Conservation (phyloP, 2,113 vertebrate species). For the Australoheros scitulus region DNA sequence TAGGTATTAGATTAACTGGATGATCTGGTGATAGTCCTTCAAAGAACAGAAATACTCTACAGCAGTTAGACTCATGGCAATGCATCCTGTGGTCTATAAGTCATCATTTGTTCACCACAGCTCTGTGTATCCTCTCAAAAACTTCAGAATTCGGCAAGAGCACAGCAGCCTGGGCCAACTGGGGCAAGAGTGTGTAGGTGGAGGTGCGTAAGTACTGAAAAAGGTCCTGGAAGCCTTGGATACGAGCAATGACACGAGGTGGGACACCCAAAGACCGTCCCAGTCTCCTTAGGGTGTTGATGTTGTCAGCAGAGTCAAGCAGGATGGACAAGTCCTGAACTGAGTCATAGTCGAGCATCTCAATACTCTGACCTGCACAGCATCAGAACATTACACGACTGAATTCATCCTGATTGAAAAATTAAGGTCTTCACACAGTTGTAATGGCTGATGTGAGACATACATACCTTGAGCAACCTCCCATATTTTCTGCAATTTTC, state of each 20-base stretch:
- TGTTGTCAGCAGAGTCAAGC: conserved; percentile 48
- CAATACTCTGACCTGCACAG: conserved; percentile 59
- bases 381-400: background rate
- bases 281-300: conserved; percentile 31
- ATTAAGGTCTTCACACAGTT: background rate
- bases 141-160: conserved; percentile 59
- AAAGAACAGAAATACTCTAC: conserved; percentile 15
- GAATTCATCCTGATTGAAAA: background rate
- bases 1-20: background rate
- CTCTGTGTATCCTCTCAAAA: conserved; percentile 65
- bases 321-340: conserved; percentile 71
- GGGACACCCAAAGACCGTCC: conserved; percentile 59
- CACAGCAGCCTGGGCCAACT: conserved; percentile 63
- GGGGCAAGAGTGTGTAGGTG: conserved; percentile 67
- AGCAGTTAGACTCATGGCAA: conserved; percentile 32
- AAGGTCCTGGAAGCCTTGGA: conserved; percentile 69
- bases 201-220: conserved; percentile 73
- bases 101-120: conserved; percentile 51
- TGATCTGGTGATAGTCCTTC: background rate
- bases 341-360: conserved; percentile 66
- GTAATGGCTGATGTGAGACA: background rate
- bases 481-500: conserved; percentile 66
- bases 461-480: conserved; percentile 58
- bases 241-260: conserved; percentile 54
- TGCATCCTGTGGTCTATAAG: conserved; percentile 12